These are phyloP conservation scores for Papilio demoleus DNA, from an alignment of 2,888 invertebrate genomes.

Conservation along the genomic window DNA sequence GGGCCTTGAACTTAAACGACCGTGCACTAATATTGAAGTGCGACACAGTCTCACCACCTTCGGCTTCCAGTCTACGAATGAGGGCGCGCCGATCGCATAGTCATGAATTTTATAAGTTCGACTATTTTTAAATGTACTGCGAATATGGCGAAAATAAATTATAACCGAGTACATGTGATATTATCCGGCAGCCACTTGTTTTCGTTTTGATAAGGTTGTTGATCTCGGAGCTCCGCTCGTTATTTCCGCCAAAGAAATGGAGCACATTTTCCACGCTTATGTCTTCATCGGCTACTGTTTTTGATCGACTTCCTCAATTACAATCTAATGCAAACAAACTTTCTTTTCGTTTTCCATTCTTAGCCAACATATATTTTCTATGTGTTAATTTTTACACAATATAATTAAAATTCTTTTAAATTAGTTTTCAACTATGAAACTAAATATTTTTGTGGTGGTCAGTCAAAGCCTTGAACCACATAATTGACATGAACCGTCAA, in stretches of 20 bases:
- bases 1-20: slow-evolving; percentile 73
- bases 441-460: too few relatives aligned
- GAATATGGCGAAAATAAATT: slow-evolving; percentile 43
- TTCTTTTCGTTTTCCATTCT: neutral
- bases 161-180: slow-evolving; percentile 34
- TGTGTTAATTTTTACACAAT: too few relatives aligned
- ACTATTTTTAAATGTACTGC: slow-evolving; percentile 64
- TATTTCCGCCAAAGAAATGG: slow-evolving; percentile 41
- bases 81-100: slow-evolving; percentile 57
- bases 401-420: too few relatives aligned
- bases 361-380: too few relatives aligned
- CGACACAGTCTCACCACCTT: slow-evolving; percentile 52
- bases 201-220: slow-evolving; percentile 43
- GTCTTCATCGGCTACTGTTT: slow-evolving; percentile 4
- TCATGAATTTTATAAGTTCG: slow-evolving; percentile 67
- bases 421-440: too few relatives aligned
- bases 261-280: slow-evolving; percentile 28
- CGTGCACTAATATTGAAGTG: slow-evolving; percentile 52
- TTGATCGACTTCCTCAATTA: slow-evolving; percentile 15
- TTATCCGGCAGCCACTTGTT: slow-evolving; percentile 30
- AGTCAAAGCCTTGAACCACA: too few relatives aligned
- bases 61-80: slow-evolving; percentile 69
- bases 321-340: neutral
- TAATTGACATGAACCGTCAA: too few relatives aligned
- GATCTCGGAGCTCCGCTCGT: slow-evolving; percentile 43